These are phyloP conservation scores for Subanguina moxae DNA, from an alignment of 1,140 invertebrate genomes.

Conservation along the genomic window DNA sequence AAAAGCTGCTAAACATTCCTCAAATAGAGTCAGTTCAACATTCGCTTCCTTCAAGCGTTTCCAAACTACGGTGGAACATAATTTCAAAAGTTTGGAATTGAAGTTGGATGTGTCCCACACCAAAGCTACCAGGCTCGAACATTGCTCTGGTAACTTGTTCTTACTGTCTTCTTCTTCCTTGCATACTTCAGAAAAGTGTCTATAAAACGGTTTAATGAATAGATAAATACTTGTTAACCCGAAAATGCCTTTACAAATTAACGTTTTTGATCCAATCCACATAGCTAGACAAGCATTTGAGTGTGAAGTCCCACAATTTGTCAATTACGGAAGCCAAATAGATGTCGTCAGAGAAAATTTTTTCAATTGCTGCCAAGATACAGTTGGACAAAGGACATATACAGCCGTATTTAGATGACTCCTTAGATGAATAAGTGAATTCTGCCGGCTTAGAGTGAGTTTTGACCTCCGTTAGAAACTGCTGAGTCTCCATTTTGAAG, in stretches of 20 bases:
- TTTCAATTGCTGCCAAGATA: conserved; percentile 27
- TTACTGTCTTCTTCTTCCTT: conserved; percentile 1
- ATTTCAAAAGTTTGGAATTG: conserved; percentile 24
- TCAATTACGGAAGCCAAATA: conserved; percentile 29
- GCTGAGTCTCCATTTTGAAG: conserved; percentile 34
- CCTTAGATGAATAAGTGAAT: conserved; percentile 12
- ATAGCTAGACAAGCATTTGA: conserved; percentile 30
- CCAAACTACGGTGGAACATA: conserved; percentile 30
- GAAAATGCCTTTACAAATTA: conserved; percentile 21
- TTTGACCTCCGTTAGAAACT: conserved; percentile 18
- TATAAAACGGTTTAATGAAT: conserved; percentile 20
- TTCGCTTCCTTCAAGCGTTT: conserved; percentile 14
- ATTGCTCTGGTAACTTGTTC: background rate
- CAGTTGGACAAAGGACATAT: conserved; percentile 29
- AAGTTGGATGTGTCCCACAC: conserved; percentile 7
- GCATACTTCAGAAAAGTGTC: conserved; percentile 22
- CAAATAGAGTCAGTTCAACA: conserved; percentile 29
- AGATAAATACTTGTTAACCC: background rate
- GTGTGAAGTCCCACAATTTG: conserved; percentile 41
- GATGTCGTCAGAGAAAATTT: conserved; percentile 24
- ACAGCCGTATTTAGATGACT: conserved; percentile 2
- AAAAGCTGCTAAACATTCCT: conserved; percentile 32
- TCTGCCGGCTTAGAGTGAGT: conserved; percentile 8
- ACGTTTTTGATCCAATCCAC: conserved; percentile 27
- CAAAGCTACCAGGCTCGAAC: background rate